Conservation (phyloP, 2,888 invertebrate species). For the Drosophila tripunctata region DNA sequence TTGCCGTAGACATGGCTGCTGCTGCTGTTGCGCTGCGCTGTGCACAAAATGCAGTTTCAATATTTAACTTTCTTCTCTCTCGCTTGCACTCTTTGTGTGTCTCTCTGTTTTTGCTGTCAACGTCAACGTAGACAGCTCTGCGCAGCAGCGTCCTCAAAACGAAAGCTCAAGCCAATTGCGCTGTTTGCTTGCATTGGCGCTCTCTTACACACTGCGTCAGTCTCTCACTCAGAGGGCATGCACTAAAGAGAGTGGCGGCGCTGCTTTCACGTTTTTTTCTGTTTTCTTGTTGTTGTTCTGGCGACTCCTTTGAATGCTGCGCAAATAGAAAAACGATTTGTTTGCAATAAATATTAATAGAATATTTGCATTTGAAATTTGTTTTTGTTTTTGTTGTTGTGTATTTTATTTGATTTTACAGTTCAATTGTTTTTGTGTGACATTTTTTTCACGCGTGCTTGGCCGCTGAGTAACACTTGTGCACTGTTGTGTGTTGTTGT, state of each 20-base stretch:
- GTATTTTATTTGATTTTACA: conserved; percentile 38
- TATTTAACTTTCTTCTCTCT: conserved; percentile 13
- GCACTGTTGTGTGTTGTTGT: conserved; percentile 60
- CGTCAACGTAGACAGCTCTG: conserved; percentile 52
- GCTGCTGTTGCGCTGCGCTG: too few relatives aligned
- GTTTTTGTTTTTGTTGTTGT: conserved; percentile 28
- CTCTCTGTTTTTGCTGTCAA: conserved; percentile 8
- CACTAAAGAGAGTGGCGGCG: conserved; percentile 19
- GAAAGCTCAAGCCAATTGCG: conserved; percentile 64
- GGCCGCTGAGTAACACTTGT: conserved; percentile 80
- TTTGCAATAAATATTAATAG: conserved; percentile 16
- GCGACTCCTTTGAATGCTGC: conserved; percentile 62
- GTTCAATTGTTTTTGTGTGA: conserved; percentile 43
- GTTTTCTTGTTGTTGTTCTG: conserved; percentile 4
- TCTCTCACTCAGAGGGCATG: conserved; percentile 10
- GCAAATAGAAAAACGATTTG: conserved; percentile 42
- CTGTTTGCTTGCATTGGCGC: conserved; percentile 36
- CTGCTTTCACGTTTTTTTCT: conserved; percentile 14
- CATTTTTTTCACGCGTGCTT: conserved; percentile 63
- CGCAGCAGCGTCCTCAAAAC: conserved; percentile 66
- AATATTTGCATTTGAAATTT: conserved; percentile 11
- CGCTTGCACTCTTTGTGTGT: conserved; percentile 7
- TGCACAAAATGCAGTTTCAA: conserved; percentile 43
- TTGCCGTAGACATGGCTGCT: conserved; percentile 52
- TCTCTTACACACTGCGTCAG: conserved; percentile 18